Evolutionary conservation across 1,140 invertebrate genomes (phyloP), one percentile per base, ranked within the genome.

Genomic region (Temnothorax longispinosus): DNA sequence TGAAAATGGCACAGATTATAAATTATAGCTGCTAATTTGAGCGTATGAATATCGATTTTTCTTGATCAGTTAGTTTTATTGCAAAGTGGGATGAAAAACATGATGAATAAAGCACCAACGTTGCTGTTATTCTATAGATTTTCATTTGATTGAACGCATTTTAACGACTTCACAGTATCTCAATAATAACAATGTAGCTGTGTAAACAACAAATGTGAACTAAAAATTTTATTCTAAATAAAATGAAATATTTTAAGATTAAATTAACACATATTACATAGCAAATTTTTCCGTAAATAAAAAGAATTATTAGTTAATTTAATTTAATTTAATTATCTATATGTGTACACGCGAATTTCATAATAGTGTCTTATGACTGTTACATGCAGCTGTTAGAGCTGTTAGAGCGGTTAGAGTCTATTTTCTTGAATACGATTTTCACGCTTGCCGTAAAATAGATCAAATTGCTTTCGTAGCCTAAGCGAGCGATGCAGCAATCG

Each of bases 1-100:
- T 13, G 6, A 18, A 64, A 78, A 64, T 58, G 13, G n/a, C n/a
- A 54, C 47, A 32, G 15, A 58, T 60, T 13, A 76, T 76, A 32
- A 78, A 78, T 78, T 78, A 78, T n/a, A 11, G 11, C 32, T 50
- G 11, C 11, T 64, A 47, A 62, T 64, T 47, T 18, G 15, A 77
- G 15, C 18, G 38, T 21, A 38, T 21, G 58, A 76, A 76, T 60
- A 60, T 44, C 44, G n/a, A 76, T 21, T 41, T 27, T 27, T 13
- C n/a, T 76, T 76, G 35, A 44, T 60, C 38, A 76, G 13, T 71
- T 32, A 27, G 13, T 58, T 76, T 60, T 75, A 75, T 75, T 38
- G 6, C 13, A n/a, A 38, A 75, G 11, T 10, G n/a, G 47, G 52
- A 54, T n/a, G 15, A 3, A 54, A 54, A 54, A n/a, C 13, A 27